Percentiles rank a stretch among this genome's conserved stretches.
phyloP scores from a whole-genome alignment of 2,797 vertebrate species.

The Gymnodraco acuticeps region DNA sequence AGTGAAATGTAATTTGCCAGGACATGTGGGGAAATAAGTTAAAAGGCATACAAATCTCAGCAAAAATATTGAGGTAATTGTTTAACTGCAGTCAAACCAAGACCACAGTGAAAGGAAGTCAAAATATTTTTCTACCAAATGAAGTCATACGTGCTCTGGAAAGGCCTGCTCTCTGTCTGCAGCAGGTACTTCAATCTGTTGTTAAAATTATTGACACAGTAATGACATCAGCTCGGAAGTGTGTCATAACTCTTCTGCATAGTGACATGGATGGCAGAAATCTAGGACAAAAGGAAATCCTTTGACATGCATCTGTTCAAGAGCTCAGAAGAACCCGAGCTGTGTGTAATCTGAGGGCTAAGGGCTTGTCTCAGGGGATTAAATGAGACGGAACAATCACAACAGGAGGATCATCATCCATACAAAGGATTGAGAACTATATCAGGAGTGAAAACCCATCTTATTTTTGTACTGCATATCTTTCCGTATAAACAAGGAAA shows the following conservation, averaged over 20 bases:
- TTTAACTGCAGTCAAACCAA: slow-evolving; percentile 12
- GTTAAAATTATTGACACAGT: slow-evolving; percentile 48
- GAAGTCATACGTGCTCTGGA: slow-evolving; percentile 36
- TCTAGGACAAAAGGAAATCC: slow-evolving; percentile 70
- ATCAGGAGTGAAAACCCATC: background rate
- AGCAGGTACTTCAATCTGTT: slow-evolving; percentile 64
- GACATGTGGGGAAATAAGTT: slow-evolving; percentile 38
- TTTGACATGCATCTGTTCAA: slow-evolving; percentile 66
- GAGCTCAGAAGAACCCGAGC: slow-evolving; percentile 52
- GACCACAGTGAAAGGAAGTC: slow-evolving; percentile 27
- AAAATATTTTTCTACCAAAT: slow-evolving; percentile 57
- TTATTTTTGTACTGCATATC: background rate
- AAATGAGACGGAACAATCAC: slow-evolving; percentile 6
- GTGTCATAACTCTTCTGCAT: slow-evolving; percentile 51
- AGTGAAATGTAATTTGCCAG: slow-evolving; percentile 26
- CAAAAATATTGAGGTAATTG: slow-evolving; percentile 21
- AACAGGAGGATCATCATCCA: slow-evolving; percentile 28
- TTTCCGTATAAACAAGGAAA: slow-evolving; percentile 2
- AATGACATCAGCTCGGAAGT: slow-evolving; percentile 56
- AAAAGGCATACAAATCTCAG: background rate
- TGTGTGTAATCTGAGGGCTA: slow-evolving; percentile 35
- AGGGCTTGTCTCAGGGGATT: slow-evolving; percentile 24
- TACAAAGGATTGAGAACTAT: slow-evolving; percentile 13
- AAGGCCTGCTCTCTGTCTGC: slow-evolving; percentile 37
- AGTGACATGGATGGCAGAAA: slow-evolving; percentile 64